phyloP scores from a whole-genome alignment of 1,140 invertebrate genomes.

The Drosophila albomicans region DNA sequence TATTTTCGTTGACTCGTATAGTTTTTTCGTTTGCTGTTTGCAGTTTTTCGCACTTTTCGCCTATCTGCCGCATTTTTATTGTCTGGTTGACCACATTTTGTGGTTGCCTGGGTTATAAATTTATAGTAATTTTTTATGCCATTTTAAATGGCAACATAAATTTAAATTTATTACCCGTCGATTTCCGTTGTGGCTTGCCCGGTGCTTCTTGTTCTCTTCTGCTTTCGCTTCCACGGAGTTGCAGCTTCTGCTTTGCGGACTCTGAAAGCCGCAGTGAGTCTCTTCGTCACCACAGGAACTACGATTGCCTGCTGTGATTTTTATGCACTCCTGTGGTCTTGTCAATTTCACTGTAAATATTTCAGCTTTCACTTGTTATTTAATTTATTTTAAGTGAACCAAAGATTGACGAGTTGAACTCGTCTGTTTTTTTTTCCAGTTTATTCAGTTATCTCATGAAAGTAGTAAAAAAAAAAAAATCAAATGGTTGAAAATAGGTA shows the following conservation, averaged over 20 bases:
- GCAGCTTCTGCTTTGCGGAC: background rate
- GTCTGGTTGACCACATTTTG: conserved; percentile 71
- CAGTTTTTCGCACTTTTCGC: conserved; percentile 29
- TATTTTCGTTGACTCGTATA: conserved; percentile 50
- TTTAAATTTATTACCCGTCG: conserved; percentile 79
- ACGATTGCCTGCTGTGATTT: conserved; percentile 19
- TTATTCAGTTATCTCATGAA: too few relatives aligned
- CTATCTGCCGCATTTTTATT: conserved; percentile 64
- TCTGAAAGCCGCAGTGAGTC: conserved; percentile 7
- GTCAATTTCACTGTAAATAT: conserved; percentile 14
- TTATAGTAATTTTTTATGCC: conserved; percentile 70
- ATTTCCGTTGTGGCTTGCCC: conserved; percentile 55
- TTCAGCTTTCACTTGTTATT: background rate
- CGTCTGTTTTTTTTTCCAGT: too few relatives aligned
- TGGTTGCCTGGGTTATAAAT: conserved; percentile 70
- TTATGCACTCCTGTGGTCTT: conserved; percentile 30
- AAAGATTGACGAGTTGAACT: background rate
- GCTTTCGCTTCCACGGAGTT: background rate
- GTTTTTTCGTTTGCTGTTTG: conserved; percentile 1
- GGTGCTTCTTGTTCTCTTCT: conserved; percentile 6
- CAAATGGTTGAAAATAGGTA: too few relatives aligned
- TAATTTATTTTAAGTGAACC: background rate
- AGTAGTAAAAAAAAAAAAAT: too few relatives aligned
- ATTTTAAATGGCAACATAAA: conserved; percentile 72
- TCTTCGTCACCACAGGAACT: conserved; percentile 4